Conservation (phyloP, 2,113 vertebrate genomes). For the Caranx melampygus region DNA sequence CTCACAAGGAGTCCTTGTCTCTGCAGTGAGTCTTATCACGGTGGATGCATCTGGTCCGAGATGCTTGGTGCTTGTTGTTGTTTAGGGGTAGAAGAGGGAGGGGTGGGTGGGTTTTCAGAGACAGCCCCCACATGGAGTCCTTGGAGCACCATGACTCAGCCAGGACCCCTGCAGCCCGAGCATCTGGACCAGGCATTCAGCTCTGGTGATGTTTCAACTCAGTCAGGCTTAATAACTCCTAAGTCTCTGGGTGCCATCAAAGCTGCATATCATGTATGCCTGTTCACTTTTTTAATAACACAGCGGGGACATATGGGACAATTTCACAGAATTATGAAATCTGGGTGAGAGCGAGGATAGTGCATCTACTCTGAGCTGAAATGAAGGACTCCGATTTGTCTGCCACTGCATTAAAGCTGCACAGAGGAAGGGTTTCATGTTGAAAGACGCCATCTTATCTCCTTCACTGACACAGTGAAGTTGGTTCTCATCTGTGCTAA, state of each 20-base stretch:
- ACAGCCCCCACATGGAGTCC: constrained; percentile 58
- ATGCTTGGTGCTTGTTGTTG: constrained; percentile 36
- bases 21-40: constrained; percentile 57
- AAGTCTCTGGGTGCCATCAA: constrained; percentile 42
- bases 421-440: neutral
- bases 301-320: constrained; percentile 2
- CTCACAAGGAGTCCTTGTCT: constrained; percentile 42
- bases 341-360: constrained; percentile 30
- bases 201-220: constrained; percentile 59
- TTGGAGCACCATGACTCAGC: constrained; percentile 70
- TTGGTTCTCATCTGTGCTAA: neutral
- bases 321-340: constrained; percentile 29
- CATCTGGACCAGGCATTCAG: constrained; percentile 76
- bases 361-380: constrained; percentile 18
- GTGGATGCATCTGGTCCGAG: constrained; percentile 59
- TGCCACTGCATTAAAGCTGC: constrained; percentile 22
- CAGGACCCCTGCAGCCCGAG: constrained; percentile 72
- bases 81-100: constrained; percentile 12
- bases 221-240: constrained; percentile 56
- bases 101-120: constrained; percentile 32
- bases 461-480: neutral
- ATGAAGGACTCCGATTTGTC: constrained; percentile 4
- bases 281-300: constrained; percentile 45
- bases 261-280: constrained; percentile 24
- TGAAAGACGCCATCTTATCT: neutral